Evolutionary conservation across 2,888 invertebrate genomes (phyloP).

Genomic region (Therioaphis trifolii): DNA sequence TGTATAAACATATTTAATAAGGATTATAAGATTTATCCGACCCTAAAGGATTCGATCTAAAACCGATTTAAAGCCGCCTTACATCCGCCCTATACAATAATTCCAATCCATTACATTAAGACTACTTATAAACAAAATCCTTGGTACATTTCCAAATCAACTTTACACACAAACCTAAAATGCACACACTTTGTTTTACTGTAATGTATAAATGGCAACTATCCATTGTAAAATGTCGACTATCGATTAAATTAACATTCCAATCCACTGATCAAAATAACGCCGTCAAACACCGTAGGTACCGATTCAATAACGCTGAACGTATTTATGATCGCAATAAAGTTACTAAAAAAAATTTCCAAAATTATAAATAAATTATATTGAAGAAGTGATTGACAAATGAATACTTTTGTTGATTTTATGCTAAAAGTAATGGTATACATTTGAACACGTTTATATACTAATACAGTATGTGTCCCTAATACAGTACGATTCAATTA

Average conservation of each 20-base stretch:
- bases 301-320: no score
- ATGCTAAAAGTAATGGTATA: no score
- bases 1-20: not conserved
- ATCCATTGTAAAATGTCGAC: not conserved
- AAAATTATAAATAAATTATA: no score
- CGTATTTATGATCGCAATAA: no score
- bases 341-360: no score
- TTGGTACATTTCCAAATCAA: not conserved
- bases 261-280: not conserved
- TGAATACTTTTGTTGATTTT: no score
- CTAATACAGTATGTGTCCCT: no score
- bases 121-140: not conserved
- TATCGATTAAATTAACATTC: not conserved
- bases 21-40: not conserved
- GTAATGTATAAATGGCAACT: not conserved
- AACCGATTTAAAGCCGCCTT: not conserved
- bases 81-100: not conserved
- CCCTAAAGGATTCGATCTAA: not conserved
- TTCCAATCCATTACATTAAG: slow-evolving; percentile 8
- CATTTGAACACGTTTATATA: no score
- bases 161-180: not conserved
- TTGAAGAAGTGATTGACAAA: no score
- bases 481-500: no score
- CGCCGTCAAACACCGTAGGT: not conserved
- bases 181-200: not conserved